Conservation (phyloP, 2,888 invertebrate species). For the Eristalinus sepulchralis region DNA sequence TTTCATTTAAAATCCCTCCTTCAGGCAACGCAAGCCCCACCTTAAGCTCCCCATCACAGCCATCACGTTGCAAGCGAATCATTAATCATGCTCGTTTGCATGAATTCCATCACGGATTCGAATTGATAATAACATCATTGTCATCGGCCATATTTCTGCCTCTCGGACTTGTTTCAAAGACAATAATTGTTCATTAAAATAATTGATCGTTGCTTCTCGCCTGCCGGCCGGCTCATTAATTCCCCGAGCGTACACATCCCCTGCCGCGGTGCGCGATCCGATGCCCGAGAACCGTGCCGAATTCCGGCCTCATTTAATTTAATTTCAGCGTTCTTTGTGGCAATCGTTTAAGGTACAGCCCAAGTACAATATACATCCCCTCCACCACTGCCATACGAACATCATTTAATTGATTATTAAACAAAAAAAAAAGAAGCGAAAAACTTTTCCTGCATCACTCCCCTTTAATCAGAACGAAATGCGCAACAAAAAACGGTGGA, state of each 20-base stretch:
- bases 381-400: background rate
- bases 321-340: constrained; percentile 42
- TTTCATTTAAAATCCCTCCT: no score
- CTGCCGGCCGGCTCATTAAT: constrained; percentile 20
- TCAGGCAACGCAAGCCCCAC: no score
- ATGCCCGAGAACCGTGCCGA: constrained; percentile 3
- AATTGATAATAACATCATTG: constrained; percentile 36
- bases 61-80: background rate
- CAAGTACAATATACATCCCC: background rate
- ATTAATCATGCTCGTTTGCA: constrained; percentile 1
- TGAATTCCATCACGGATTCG: constrained; percentile 6
- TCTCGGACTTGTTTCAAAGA: constrained; percentile 17
- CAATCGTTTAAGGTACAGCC: constrained; percentile 33
- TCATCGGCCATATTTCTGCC: constrained; percentile 19
- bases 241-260: constrained; percentile 33
- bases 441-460: constrained; percentile 2
- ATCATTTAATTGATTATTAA: constrained; percentile 41
- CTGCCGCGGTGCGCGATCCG: constrained; percentile 8
- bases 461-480: constrained; percentile 21
- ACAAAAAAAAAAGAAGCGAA: constrained; percentile 6
- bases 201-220: constrained; percentile 42
- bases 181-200: constrained; percentile 49
- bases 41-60: no score
- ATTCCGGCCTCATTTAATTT: constrained; percentile 50
- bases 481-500: background rate